Conservation (phyloP, 2,797 vertebrate genomes). For the Myotis pilosus region DNA sequence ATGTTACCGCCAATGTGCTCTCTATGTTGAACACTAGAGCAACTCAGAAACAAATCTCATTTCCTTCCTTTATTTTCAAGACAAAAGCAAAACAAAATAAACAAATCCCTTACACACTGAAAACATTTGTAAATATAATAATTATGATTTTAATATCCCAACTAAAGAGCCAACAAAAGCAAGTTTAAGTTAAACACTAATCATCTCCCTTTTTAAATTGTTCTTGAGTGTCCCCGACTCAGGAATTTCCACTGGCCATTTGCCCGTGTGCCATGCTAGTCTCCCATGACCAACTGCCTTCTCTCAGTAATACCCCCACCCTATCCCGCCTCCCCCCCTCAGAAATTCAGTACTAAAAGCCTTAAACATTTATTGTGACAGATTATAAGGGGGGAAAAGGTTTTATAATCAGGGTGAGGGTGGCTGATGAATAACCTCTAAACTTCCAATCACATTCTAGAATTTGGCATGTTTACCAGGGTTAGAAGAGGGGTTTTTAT, state of each 20-base stretch:
- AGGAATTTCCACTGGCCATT: not conserved
- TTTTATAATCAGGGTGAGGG: not conserved
- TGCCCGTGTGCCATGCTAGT: not conserved
- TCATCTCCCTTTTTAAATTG: not conserved
- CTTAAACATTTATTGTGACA: not conserved
- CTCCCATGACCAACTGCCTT: not conserved
- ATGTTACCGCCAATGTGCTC: not conserved
- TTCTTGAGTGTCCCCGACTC: not conserved
- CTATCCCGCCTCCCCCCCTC: fast-evolving
- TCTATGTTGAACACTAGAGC: not conserved
- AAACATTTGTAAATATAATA: conserved; percentile 35
- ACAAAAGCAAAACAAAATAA: conserved; percentile 60
- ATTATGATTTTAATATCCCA: conserved; percentile 46
- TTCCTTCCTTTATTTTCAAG: conserved; percentile 42
- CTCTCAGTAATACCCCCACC: not conserved
- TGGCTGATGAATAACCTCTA: not conserved
- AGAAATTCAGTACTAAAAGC: not conserved
- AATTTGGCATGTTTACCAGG: not conserved
- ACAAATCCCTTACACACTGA: not conserved
- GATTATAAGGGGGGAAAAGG: not conserved
- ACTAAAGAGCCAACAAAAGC: conserved; percentile 11
- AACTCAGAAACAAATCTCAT: not conserved
- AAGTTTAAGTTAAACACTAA: conserved; percentile 15
- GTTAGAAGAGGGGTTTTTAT: not conserved
- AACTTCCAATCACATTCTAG: not conserved